phyloP scores from a whole-genome alignment of 2,888 invertebrate species.

The Epistrophella euchroma region DNA sequence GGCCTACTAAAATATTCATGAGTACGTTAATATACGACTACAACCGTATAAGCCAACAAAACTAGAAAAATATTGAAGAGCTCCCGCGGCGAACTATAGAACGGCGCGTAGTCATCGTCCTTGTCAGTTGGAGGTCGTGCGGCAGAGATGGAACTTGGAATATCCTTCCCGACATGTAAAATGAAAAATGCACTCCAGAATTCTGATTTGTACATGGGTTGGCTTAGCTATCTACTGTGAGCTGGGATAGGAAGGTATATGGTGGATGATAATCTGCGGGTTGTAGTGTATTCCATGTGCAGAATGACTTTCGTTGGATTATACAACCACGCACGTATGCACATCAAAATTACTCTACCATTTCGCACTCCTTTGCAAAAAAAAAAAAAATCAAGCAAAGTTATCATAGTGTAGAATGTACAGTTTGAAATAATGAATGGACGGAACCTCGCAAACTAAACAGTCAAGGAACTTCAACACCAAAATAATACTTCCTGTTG shows the following conservation, averaged over 20 bases:
- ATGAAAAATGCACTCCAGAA: conserved; percentile 53
- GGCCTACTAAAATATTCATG: conserved; percentile 37
- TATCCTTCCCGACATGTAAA: conserved; percentile 53
- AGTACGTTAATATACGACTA: conserved; percentile 7
- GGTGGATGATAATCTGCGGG: conserved; percentile 33
- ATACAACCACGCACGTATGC: conserved; percentile 56
- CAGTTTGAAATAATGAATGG: background rate
- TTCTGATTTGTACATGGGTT: conserved; percentile 62
- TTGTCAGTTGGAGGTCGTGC: conserved; percentile 29
- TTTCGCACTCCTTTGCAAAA: conserved; percentile 27
- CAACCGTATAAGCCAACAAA: conserved; percentile 11
- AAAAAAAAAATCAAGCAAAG: background rate
- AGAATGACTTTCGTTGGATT: conserved; percentile 40
- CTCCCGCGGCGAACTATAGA: background rate
- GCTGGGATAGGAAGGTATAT: background rate
- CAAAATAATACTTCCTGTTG: no score
- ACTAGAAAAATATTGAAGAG: background rate
- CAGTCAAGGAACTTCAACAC: no score
- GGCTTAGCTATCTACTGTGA: background rate
- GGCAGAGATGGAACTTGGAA: conserved; percentile 18
- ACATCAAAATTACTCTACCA: conserved; percentile 22
- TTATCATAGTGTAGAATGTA: background rate
- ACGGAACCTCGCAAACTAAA: no score
- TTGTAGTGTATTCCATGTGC: conserved; percentile 42
- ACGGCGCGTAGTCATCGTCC: conserved; percentile 17